Percentiles rank a stretch among this genome's conserved stretches.
Conservation (phyloP, 2,888 invertebrate species). For the Parapristionchus giblindavisi region DNA sequence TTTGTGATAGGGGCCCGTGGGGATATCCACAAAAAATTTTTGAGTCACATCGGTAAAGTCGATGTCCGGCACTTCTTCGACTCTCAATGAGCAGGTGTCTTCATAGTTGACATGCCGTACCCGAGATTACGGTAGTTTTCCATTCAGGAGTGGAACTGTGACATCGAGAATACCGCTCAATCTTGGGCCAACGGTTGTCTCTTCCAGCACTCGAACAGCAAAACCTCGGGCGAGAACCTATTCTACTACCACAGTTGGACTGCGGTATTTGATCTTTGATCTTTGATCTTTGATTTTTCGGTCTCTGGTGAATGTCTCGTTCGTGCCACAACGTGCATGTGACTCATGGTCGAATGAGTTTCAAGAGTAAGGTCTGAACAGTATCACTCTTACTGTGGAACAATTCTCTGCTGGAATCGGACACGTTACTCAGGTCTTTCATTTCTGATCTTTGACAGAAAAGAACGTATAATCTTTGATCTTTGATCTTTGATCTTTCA, state of each 20-base stretch:
- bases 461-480: too few species aligned
- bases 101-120: too few species aligned
- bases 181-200: constrained; percentile 16
- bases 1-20: too few species aligned
- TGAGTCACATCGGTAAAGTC: too few species aligned
- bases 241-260: constrained; percentile 22
- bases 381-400: constrained; percentile 34
- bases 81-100: too few species aligned
- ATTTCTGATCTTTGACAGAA: too few species aligned
- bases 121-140: too few species aligned
- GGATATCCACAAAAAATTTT: too few species aligned
- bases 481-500: too few species aligned
- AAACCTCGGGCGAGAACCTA: constrained; percentile 17
- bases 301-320: constrained; percentile 17
- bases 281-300: neutral
- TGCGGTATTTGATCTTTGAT: neutral
- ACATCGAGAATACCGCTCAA: constrained; percentile 24
- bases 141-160: constrained; percentile 28
- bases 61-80: too few species aligned
- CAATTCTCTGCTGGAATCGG: constrained; percentile 32
- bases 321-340: constrained; percentile 4
- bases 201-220: neutral
- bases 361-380: constrained; percentile 18
- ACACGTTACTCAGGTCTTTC: constrained; percentile 39
- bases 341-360: constrained; percentile 25